Evolutionary conservation across 2,797 vertebrate species (phyloP), one percentile per base, ranked within the genome.

Genomic region (Tenualosa ilisha): DNA sequence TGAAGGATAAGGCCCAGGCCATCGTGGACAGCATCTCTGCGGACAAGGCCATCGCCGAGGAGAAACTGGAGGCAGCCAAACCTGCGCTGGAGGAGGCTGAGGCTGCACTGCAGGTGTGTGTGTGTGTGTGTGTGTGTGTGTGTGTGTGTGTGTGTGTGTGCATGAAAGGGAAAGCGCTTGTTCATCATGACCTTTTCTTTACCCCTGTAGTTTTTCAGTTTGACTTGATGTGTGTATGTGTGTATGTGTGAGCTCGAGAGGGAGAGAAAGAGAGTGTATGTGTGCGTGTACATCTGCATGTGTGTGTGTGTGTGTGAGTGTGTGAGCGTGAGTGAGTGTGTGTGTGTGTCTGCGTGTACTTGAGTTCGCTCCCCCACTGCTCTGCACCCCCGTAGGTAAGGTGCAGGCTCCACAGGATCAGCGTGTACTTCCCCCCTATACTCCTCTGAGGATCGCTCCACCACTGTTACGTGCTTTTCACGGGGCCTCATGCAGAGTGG

Each of bases 1-100:
- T 99, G 84, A 99, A 99, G 90, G 98, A 99, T 92, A 99, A 97
- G 91, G 98, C 98, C 5, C 97, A 99, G 86, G 96, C 95, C 83
- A 98, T 99, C 49, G 97, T 98, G 3, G 98, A 99, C 88, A 94
- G 95, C 88, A 99, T 99, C 90, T 97, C 97, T 0, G 96, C 94
- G 43, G 97, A 99, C 89, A 99, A 99, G 92, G 97, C 96, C 84
- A 92, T 96, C 0, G 98, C 97, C 0, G 95, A 98, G 90, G 95
- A 96, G 92, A 99, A 99, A 82, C 90, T 99, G 17, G 96, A 97
- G 91, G 95, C 96, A 0, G 98, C 98, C 26, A 96, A 93, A 17
- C 98, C 98, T 20, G 97, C 98, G 1, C 94, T 99, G 31, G 93
- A 97, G 89, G 98, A 99, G 85, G 98, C 98, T 7, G 97, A 99